These are phyloP conservation scores for Avahi laniger DNA, from an alignment of 2,797 vertebrate species.

Conservation along the genomic window DNA sequence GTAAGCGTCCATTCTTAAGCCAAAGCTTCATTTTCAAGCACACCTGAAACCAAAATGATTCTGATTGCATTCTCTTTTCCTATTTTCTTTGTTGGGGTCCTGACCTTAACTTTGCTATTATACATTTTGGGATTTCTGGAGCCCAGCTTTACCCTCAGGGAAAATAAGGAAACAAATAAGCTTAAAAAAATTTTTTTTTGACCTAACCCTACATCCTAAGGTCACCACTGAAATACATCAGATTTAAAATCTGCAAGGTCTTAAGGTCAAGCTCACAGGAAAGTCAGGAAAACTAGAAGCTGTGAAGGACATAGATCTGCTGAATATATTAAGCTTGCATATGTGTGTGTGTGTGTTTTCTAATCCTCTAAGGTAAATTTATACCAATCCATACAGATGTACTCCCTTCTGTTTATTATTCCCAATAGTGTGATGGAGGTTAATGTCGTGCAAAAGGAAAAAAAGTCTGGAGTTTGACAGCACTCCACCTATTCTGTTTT, in stretches of 20 bases:
- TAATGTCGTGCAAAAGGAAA: slow-evolving; percentile 40
- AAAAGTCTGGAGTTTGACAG: slow-evolving; percentile 50
- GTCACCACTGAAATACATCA: slow-evolving; percentile 63
- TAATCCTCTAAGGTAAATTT: slow-evolving; percentile 73
- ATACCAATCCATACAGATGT: slow-evolving; percentile 64
- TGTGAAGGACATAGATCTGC: slow-evolving; percentile 71
- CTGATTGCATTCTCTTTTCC: slow-evolving; percentile 41
- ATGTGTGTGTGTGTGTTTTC: slow-evolving; percentile 56
- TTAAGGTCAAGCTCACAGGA: slow-evolving; percentile 69
- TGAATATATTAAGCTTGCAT: slow-evolving; percentile 69
- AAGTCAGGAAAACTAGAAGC: slow-evolving; percentile 69
- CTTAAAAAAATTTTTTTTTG: slow-evolving; percentile 37
- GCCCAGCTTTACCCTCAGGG: slow-evolving; percentile 62
- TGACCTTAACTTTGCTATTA: slow-evolving; percentile 66
- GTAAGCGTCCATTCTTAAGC: slow-evolving; percentile 22
- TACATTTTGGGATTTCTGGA: slow-evolving; percentile 71
- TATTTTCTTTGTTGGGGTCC: slow-evolving; percentile 43
- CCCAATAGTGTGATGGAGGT: slow-evolving; percentile 60
- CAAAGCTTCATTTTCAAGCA: slow-evolving; percentile 45
- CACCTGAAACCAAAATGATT: slow-evolving; percentile 66
- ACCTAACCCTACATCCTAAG: slow-evolving; percentile 61
- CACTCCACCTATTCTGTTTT: slow-evolving; percentile 33
- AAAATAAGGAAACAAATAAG: slow-evolving; percentile 73
- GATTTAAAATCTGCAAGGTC: slow-evolving; percentile 65
- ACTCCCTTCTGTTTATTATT: slow-evolving; percentile 76